Evolutionary conservation across 2,113 vertebrate genomes (phyloP), one percentile per base, ranked within the genome.

Genomic region (Daboia siamensis): DNA sequence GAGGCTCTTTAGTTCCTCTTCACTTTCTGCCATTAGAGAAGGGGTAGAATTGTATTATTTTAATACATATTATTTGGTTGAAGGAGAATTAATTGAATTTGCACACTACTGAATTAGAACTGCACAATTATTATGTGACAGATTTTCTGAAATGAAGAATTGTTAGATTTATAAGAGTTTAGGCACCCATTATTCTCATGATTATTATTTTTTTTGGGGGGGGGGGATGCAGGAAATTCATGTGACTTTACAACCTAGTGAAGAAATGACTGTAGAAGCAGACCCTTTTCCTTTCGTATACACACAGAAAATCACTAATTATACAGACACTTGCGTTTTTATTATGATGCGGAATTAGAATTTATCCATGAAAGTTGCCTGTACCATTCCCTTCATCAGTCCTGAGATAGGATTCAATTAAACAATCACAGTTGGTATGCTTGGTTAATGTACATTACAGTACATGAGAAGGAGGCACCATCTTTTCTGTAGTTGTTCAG

Each of bases 1-100:
- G n/a, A n/a, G n/a, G n/a, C n/a, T n/a, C n/a, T n/a, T n/a, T n/a
- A n/a, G n/a, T n/a, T n/a, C n/a, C n/a, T n/a, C n/a, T n/a, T n/a
- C n/a, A n/a, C n/a, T n/a, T n/a, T n/a, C n/a, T n/a, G n/a, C n/a
- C n/a, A n/a, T n/a, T n/a, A n/a, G 92, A 95, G 91, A 94, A 90
- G 93, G 86, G 51, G 44, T 94, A 55, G 92, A 96, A 92, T 94
- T 94, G 92, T 29, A 88, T 88, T 95, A 93, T 93, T 95, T 94
- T 93, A 97, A 96, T 87, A 96, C 91, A 92, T 94, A 96, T 96
- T 90, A 95, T 94, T 95, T 93, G 90, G 91, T 96, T 96, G 93
- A 95, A 0, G 0, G 84, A 93, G 93, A 95, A 95, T 94, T 96
- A 95, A 97, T 97, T 94, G 92, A 95, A 96, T 96, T 96, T 96